A percentile compares a stretch with the other conserved stretches of the same genome.
phyloP scores from a whole-genome alignment of 2,113 vertebrate species.

The Cheilinus undulatus region DNA sequence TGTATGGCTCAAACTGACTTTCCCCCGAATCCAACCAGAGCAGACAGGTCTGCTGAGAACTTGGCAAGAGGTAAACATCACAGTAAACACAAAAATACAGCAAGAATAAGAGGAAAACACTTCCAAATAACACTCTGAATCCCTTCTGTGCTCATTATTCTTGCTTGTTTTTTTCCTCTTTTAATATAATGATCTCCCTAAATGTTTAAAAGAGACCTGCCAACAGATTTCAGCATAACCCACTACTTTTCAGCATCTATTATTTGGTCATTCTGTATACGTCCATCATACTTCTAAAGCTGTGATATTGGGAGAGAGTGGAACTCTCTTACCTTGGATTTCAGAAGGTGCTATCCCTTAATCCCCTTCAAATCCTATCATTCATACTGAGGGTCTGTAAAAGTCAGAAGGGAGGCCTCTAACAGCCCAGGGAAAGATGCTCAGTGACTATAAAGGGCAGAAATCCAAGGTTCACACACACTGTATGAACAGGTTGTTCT shows the following conservation, averaged over 20 bases:
- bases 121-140: background rate
- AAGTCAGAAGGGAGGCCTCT: conserved; percentile 9
- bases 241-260: conserved; percentile 2
- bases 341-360: conserved; percentile 51
- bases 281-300: conserved; percentile 14
- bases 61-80: conserved; percentile 25
- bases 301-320: conserved; percentile 9
- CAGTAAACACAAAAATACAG: conserved; percentile 29
- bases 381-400: conserved; percentile 43
- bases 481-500: conserved; percentile 21
- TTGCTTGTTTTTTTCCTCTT: background rate
- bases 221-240: background rate
- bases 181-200: conserved; percentile 28
- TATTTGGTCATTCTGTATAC: conserved; percentile 3
- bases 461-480: conserved; percentile 18
- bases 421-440: conserved; percentile 30
- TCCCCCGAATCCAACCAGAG: conserved; percentile 17
- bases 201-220: conserved; percentile 25
- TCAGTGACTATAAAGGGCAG: conserved; percentile 39
- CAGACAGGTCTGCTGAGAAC: conserved; percentile 33
- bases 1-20: conserved; percentile 21
- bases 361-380: conserved; percentile 53
- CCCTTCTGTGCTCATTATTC: background rate
- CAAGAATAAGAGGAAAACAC: conserved; percentile 11
- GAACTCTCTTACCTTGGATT: conserved; percentile 28